These are phyloP conservation scores for Hanleya hanleyi DNA, from an alignment of 2,888 invertebrate genomes.

Conservation along the genomic window DNA sequence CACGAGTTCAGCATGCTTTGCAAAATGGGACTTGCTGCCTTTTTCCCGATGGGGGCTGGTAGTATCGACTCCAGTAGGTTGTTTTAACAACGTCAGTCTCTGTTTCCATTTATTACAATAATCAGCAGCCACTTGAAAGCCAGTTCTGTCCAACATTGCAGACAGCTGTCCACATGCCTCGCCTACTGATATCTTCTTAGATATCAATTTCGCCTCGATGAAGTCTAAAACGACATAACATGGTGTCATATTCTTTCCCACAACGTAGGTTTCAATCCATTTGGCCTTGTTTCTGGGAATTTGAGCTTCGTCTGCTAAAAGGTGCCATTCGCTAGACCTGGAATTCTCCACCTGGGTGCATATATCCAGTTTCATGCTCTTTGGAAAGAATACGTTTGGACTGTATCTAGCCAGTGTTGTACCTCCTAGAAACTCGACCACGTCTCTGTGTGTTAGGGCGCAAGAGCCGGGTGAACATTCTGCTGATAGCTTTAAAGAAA, in stretches of 20 bases:
- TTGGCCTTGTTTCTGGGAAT: neutral
- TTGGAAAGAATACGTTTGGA: neutral
- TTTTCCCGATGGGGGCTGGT: neutral
- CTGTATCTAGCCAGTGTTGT: neutral
- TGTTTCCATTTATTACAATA: neutral
- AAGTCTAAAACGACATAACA: conserved; percentile 9
- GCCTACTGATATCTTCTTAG: neutral
- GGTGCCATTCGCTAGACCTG: neutral
- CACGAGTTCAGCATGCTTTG: neutral
- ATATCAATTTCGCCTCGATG: conserved; percentile 2
- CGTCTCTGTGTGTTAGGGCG: neutral
- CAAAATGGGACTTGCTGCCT: neutral
- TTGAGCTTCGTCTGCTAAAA: neutral
- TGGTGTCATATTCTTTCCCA: neutral
- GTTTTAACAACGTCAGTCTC: neutral
- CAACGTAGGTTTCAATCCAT: conserved; percentile 1
- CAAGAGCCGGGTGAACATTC: neutral
- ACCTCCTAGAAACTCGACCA: neutral
- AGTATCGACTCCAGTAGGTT: too few relatives aligned
- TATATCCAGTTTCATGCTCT: conserved; percentile 1
- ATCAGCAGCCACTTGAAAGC: neutral
- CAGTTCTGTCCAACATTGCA: neutral
- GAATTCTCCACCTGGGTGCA: neutral
- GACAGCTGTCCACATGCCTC: neutral
- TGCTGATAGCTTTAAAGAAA: too few relatives aligned